These are phyloP conservation scores for Gymnopithys bicolor DNA, from an alignment of 2,797 vertebrate genomes.

Conservation along the genomic window DNA sequence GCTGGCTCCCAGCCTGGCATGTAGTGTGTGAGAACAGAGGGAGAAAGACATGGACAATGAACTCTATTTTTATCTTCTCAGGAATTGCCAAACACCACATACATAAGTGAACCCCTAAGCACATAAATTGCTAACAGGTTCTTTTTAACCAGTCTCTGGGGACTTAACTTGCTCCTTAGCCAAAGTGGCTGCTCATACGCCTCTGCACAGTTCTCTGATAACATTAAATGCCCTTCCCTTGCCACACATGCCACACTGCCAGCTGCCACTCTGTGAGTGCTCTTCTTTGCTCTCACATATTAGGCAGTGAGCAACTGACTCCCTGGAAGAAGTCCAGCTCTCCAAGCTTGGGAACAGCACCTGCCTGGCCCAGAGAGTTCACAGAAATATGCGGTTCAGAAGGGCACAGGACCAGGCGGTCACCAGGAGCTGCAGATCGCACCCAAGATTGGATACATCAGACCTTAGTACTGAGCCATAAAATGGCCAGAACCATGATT, in stretches of 20 bases:
- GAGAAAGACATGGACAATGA: neutral
- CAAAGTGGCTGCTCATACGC: neutral
- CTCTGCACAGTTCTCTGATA: neutral
- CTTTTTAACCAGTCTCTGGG: neutral
- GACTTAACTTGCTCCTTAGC: neutral
- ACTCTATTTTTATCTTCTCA: constrained; percentile 21
- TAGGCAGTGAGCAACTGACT: constrained; percentile 33
- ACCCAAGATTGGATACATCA: neutral
- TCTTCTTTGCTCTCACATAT: neutral
- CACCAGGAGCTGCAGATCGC: neutral
- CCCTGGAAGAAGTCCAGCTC: constrained; percentile 27
- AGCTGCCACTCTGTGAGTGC: neutral
- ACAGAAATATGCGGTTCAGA: neutral
- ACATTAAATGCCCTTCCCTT: constrained; percentile 3
- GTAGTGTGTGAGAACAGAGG: neutral
- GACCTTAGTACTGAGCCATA: neutral
- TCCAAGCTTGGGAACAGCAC: constrained; percentile 15
- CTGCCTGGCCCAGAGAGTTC: neutral
- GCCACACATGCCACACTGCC: neutral
- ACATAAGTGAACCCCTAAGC: neutral
- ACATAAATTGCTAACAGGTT: neutral
- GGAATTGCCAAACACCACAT: neutral
- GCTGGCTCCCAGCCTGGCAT: neutral
- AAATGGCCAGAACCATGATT: neutral
- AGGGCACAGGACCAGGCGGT: neutral